A percentile compares a stretch with the other conserved stretches of the same genome.
phyloP scores from a whole-genome alignment of 2,797 vertebrate species.

The Crocodylus rhombifer region DNA sequence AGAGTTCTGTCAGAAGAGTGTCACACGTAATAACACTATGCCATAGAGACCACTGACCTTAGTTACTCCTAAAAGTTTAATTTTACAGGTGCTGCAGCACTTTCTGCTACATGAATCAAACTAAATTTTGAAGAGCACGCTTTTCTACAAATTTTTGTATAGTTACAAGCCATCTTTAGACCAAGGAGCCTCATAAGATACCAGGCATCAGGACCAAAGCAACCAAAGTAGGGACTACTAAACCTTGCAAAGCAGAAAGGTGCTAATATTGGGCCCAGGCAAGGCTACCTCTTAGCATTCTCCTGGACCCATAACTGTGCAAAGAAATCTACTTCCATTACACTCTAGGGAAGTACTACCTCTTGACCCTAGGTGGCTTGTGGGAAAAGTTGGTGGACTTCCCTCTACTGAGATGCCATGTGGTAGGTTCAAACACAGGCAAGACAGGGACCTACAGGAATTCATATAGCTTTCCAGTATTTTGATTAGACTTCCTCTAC shows the following conservation, averaged over 20 bases:
- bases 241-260: background rate
- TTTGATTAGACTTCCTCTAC: background rate
- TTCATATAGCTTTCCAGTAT: background rate
- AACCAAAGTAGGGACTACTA: background rate
- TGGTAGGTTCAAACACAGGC: background rate
- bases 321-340: too few species aligned
- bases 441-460: background rate
- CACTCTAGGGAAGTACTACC: too few species aligned
- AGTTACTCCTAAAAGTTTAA: conserved; percentile 7
- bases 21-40: conserved; percentile 51
- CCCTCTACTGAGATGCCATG: background rate
- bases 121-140: background rate
- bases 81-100: background rate
- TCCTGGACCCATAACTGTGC: too few species aligned
- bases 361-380: too few species aligned
- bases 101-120: background rate
- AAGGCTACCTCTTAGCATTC: too few species aligned
- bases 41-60: conserved; percentile 11
- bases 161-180: background rate
- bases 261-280: too few species aligned
- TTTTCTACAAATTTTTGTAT: background rate
- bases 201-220: background rate
- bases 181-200: background rate
- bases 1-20: conserved; percentile 37
- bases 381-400: too few species aligned